These are phyloP conservation scores for Argyra leucocephala DNA, from an alignment of 2,888 invertebrate species.

Conservation along the genomic window DNA sequence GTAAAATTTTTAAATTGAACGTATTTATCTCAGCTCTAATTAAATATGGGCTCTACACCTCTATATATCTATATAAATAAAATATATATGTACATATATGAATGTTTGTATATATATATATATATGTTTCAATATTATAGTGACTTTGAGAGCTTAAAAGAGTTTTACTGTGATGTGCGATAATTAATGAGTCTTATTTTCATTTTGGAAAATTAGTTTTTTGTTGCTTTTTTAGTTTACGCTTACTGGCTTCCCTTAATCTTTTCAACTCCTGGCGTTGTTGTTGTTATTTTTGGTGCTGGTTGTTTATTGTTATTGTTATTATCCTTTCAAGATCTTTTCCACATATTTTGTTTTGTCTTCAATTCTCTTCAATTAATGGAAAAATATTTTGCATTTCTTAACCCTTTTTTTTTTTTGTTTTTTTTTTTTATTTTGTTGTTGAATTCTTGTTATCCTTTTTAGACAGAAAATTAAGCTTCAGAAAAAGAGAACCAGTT, in stretches of 20 bases:
- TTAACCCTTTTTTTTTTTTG: background rate
- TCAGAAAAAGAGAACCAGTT: too few species aligned
- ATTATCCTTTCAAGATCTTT: background rate
- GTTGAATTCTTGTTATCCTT: too few species aligned
- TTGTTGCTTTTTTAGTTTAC: background rate
- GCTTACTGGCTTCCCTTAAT: too few species aligned
- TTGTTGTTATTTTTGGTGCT: too few species aligned
- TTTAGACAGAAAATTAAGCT: too few species aligned
- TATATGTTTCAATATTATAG: too few species aligned
- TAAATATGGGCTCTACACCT: background rate
- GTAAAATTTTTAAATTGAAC: conserved; percentile 3
- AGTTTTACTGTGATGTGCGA: background rate
- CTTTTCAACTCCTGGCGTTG: too few species aligned
- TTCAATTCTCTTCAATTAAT: conserved; percentile 4
- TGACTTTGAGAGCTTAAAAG: too few species aligned
- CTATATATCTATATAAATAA: background rate
- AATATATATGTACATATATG: too few species aligned
- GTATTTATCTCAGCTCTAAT: background rate
- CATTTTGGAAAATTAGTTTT: conserved; percentile 6
- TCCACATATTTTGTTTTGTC: background rate
- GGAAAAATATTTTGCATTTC: conserved; percentile 1
- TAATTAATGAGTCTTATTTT: conserved; percentile 6
- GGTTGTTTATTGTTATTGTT: too few species aligned
- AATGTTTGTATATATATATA: too few species aligned
- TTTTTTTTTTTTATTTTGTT: too few species aligned